Base-by-base conservation (phyloP, 2,797 vertebrate species). In the Apogon talboti region DNA sequence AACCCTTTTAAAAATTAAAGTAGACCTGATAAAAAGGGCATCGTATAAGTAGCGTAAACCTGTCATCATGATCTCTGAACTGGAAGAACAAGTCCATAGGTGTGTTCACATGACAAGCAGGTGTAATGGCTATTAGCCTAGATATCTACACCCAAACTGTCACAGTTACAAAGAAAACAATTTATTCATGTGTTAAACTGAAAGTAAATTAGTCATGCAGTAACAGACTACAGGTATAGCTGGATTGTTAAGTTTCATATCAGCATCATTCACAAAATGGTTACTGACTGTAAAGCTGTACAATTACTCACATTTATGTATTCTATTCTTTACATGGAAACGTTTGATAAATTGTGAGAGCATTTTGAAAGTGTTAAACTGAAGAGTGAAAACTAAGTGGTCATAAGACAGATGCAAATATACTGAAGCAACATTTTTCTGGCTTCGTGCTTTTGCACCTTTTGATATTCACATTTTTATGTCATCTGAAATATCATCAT, bases 71-170 rank as follows among this genome's bases (percentile, higher is more conserved):
- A 65, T 42, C 24, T 30, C 6, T 38, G 18, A 83, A 78, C 84
- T 69, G 60, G 86, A 71, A 33, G 1, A 86, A 87, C 85, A 74
- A 21, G 87, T 85, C 18, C 59, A 2, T 37, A 24, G 33, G 55
- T 30, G 42, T 66, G 28, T 30, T 11, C 64, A 76, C 35, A 37
- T 1, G 15, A 76, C 56, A 68, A 38, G 1, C 30, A 62, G 66
- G 81, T 40, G 46, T 66, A 65, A 60, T 48, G 6, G 8, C 42
- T 53, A 35, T 41, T 48, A 60, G 60, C 40, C 4, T 54, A 14
- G 10, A 43, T n/a, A 35, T 13, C 41, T 42, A 42, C 75, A 42
- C 58, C 81, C 68, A 67, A 3, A 59, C 14, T 62, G 15, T 43
- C 46, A 59, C 6, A 74, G 37, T 52, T 61, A 71, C 76, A 87